phyloP scores from a whole-genome alignment of 2,113 vertebrate genomes.

The Vulpes lagopus region DNA sequence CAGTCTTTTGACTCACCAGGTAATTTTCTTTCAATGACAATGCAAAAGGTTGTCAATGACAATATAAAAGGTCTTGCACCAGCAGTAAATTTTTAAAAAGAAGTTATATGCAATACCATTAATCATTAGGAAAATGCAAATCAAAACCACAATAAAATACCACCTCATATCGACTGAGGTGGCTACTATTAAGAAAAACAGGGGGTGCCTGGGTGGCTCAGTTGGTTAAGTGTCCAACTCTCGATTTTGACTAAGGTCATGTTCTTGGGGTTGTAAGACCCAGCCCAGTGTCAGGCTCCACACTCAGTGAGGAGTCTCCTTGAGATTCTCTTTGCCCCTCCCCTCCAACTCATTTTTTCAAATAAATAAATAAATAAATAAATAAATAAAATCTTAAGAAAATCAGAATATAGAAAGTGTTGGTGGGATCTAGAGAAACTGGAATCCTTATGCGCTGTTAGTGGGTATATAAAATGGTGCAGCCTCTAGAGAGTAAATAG shows the following conservation, averaged over 20 bases:
- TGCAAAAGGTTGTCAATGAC: neutral
- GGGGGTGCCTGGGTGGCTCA: neutral
- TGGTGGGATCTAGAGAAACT: neutral
- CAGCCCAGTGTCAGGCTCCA: neutral
- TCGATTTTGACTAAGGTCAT: neutral
- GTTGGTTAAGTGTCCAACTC: neutral
- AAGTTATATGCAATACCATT: neutral
- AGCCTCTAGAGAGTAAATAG: neutral
- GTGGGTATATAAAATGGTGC: neutral
- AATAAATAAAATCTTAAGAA: neutral
- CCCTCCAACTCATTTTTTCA: neutral
- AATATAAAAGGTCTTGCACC: neutral
- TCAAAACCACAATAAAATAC: neutral
- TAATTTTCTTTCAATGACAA: neutral
- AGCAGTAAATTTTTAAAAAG: neutral
- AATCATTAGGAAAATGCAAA: neutral
- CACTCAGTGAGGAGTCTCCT: neutral
- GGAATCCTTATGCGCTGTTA: neutral
- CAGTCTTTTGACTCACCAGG: neutral
- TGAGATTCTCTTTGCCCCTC: neutral
- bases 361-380: neutral
- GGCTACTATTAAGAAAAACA: neutral
- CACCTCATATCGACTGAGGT: neutral
- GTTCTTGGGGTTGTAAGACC: neutral
- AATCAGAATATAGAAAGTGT: neutral